Conservation (phyloP, 2,888 invertebrate species). For the Polietes domitor region DNA sequence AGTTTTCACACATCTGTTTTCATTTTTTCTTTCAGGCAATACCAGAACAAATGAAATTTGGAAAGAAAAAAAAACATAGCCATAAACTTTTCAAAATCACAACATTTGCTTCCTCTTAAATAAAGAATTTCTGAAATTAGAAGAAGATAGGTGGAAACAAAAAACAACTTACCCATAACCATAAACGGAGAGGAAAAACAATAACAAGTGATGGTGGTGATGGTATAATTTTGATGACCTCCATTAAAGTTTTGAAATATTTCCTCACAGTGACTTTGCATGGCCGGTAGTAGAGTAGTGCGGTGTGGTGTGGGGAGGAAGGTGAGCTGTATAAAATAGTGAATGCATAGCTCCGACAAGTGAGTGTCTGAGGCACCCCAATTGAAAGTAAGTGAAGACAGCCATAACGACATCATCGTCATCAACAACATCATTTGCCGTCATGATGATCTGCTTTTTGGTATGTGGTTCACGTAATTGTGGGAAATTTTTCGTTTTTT, state of each 20-base stretch:
- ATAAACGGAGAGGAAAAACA: conserved; percentile 34
- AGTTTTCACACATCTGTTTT: conserved; percentile 48
- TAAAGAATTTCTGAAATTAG: conserved; percentile 33
- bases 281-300: too few relatives aligned
- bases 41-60: conserved; percentile 7
- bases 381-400: conserved; percentile 63
- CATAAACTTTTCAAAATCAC: conserved; percentile 53
- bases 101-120: conserved; percentile 38
- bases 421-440: not conserved
- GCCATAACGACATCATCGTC: conserved; percentile 13
- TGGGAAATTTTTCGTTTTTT: conserved; percentile 58
- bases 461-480: conserved; percentile 63
- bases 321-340: not conserved
- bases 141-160: conserved; percentile 24
- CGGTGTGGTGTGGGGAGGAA: not conserved
- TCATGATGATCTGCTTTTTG: conserved; percentile 43
- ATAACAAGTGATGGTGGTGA: too few relatives aligned
- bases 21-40: conserved; percentile 10
- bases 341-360: not conserved
- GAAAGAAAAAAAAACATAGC: too few relatives aligned
- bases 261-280: not conserved
- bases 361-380: conserved; percentile 42
- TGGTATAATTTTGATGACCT: conserved; percentile 58
- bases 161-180: conserved; percentile 13
- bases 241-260: conserved; percentile 31